Evolutionary conservation across 2,888 invertebrate genomes (phyloP), one percentile per base, ranked within the genome.

Genomic region (Leucoma salicis): DNA sequence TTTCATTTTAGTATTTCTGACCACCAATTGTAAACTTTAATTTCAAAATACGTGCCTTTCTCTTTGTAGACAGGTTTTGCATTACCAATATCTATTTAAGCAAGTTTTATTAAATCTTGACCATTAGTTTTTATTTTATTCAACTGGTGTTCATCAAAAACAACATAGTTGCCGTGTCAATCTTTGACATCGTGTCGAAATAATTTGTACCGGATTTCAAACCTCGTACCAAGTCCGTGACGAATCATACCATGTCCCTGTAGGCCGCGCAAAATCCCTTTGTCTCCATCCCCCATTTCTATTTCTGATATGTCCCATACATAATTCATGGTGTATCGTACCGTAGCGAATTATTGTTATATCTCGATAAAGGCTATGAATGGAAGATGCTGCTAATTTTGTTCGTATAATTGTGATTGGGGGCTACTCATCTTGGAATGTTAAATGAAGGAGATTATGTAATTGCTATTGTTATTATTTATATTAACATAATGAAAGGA

Each of bases 311-410:
- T 59, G 45, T 51, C 42, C 50, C 36, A 54, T 82, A 70, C 79
- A 83, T 85, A 81, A 85, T 85, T 84, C 84, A 85, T 85, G 53
- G 70, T 56, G 53, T 60, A 62, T 59, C 60, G 53, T 49, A 42
- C 45, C 51, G 51, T 61, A 46, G 52, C 59, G 63, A 59, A 61
- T 64, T 63, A 59, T 61, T 59, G 61, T 59, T 69, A 68, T 66
- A 58, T 57, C 53, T 63, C 55, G 62, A 62, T 60, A 43, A 48
- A 49, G 49, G 49, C 33, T 21, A 56, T 61, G 60, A 61, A 61
- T 61, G 40, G 40, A 37, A 61, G 58, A 53, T 50, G 38, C 31
- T 21, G 39, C 55, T 64, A 63, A 66, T 66, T 57, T 56, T 46
- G 49, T 51, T 54, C 50, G 46, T 42, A 46, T 48, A 49, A 41